Evolutionary conservation across 2,113 vertebrate species (phyloP), one percentile per base, ranked within the genome.

Genomic region (Pelvicachromis taeniatus): DNA sequence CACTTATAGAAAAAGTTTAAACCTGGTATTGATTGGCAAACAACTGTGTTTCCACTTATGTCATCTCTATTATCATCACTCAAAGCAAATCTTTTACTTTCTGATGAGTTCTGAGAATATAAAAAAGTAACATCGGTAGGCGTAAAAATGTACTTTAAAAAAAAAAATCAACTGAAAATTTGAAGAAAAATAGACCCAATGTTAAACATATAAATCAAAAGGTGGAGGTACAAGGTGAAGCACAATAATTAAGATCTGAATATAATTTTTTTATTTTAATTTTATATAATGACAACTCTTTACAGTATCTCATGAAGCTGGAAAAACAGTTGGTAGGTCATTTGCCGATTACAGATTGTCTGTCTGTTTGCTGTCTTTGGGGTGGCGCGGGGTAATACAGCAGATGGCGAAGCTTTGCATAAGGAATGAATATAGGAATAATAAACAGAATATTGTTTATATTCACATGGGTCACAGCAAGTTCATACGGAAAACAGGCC

Each of bases 391-490:
- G 17, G 10, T 16, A 23, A 65, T 9, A 2, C 38, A 82, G 80
- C 90, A 87, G 84, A 87, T 90, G 87, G 77, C 17, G 6, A n/a
- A 63, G 45, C 58, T 55, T 73, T 80, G 13, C 63, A 35, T 33
- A 45, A 73, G 26, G 17, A 50, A 10, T 21, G 23, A 59, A 80
- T 56, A 23, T n/a, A 26, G 7, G 50, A 83, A 85, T 81, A 81
- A 81, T 45, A 52, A 77, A 77, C 29, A 31, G 45, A 61, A 48
- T 70, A 35, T 23, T 77, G 53, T 78, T 82, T 55, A 70, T 29
- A 23, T 45, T 54, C 70, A 16, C 42, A 16, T 1, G 17, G 48
- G 56, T 40, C 29, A 14, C 4, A 7, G n/a, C 1, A 19, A 58
- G 56, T 35, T 53, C 35, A 12, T 65, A 11, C 2, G 4, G 63